These are phyloP conservation scores for Scaptomyza flava DNA, from an alignment of 2,888 invertebrate genomes.

Conservation along the genomic window DNA sequence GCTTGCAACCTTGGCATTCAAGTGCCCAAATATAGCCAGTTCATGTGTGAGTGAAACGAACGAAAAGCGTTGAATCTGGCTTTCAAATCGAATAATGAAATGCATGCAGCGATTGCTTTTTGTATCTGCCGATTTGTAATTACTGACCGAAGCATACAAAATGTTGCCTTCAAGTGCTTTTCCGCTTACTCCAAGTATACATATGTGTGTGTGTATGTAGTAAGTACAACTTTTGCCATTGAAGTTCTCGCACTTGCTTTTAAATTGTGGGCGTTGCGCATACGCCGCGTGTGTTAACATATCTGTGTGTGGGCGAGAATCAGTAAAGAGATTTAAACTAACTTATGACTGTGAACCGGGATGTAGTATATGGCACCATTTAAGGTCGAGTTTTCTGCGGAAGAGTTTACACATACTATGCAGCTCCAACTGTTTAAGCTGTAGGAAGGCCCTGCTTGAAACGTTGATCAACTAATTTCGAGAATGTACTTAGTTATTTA, in stretches of 20 bases:
- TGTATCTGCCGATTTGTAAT: constrained; percentile 38
- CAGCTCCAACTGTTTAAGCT: constrained; percentile 38
- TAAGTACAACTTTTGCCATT: constrained; percentile 38
- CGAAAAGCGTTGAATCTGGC: constrained; percentile 23
- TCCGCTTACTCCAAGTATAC: neutral
- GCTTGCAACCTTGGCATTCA: constrained; percentile 74
- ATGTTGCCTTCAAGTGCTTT: constrained; percentile 34
- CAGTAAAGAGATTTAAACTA: constrained; percentile 18
- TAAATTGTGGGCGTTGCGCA: constrained; percentile 55
- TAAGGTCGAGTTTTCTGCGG: constrained; percentile 53
- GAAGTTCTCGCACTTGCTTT: constrained; percentile 31
- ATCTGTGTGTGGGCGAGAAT: constrained; percentile 38
- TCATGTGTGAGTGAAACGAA: constrained; percentile 61
- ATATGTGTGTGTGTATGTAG: neutral
- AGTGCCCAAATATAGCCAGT: constrained; percentile 71
- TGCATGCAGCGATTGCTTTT: constrained; percentile 40
- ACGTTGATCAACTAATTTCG: constrained; percentile 20
- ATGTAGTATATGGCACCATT: constrained; percentile 39
- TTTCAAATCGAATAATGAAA: constrained; percentile 51
- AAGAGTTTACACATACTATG: constrained; percentile 43
- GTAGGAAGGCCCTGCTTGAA: constrained; percentile 64
- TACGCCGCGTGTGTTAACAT: constrained; percentile 36
- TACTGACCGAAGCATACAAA: constrained; percentile 31
- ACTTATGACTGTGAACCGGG: constrained; percentile 19
- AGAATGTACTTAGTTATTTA: constrained; percentile 3